Conservation (phyloP, 2,888 invertebrate species). For the Philereme transversata region DNA sequence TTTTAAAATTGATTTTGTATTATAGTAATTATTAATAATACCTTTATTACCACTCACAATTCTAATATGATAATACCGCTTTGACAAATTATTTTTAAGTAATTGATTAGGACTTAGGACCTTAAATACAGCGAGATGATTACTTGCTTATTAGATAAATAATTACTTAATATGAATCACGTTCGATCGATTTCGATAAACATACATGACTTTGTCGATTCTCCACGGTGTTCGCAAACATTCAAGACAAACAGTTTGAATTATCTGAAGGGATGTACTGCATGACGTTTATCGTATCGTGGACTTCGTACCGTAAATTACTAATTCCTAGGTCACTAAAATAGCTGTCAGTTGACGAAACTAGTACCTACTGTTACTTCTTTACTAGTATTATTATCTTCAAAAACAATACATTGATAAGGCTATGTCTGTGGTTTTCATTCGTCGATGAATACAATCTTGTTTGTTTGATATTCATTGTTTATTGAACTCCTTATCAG, state of each 20-base stretch:
- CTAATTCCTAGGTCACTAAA: conserved; percentile 21
- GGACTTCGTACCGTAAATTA: conserved; percentile 23
- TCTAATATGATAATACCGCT: too few species aligned
- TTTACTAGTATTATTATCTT: neutral
- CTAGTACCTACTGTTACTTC: neutral
- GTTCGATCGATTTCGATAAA: too few species aligned
- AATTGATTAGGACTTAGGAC: too few species aligned
- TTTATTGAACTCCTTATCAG: conserved; percentile 15
- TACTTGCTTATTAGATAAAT: too few species aligned
- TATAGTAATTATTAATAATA: too few species aligned
- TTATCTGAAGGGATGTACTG: conserved; percentile 2
- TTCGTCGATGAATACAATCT: conserved; percentile 8
- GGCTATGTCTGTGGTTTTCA: conserved; percentile 3
- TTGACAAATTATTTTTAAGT: too few species aligned
- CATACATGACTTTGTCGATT: neutral
- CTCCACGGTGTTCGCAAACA: conserved; percentile 12
- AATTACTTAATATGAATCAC: too few species aligned
- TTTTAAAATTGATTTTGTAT: too few species aligned
- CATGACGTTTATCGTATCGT: conserved; percentile 3
- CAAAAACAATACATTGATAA: neutral
- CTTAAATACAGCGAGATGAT: too few species aligned
- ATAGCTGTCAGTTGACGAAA: conserved; percentile 16
- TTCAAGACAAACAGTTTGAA: conserved; percentile 1
- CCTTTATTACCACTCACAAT: too few species aligned
- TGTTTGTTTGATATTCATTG: conserved; percentile 8